Base-by-base conservation (phyloP, 2,888 invertebrate genomes). In the Melipona beecheii region DNA sequence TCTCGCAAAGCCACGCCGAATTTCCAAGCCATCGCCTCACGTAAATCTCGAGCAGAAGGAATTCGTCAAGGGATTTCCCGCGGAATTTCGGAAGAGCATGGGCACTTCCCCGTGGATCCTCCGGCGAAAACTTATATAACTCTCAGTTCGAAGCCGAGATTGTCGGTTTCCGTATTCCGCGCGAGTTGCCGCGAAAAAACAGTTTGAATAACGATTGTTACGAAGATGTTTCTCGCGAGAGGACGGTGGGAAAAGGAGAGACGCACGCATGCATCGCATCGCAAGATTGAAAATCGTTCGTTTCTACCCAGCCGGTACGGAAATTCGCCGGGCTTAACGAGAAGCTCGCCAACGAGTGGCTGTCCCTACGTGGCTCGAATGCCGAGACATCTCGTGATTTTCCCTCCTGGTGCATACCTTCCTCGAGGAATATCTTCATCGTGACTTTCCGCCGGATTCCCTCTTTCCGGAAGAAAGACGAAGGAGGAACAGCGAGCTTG, bases 301-400 rank as follows among this genome's bases (percentile, higher is more conserved):
- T 68, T 78, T 69, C 64, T 56, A 50, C 27, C 19, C 54, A 66
- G 64, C 58, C 62, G 54, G n/a, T n/a, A 54, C 56, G 24, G 71
- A 84, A 84, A 79, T 84, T 80, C 80, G 75, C 69, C 73, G 69
- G 66, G 82, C 82, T 85, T 86, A 86, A 86, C 86, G 86, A 86
- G 86, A 82, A 82, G 73, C 85, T 75, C 75, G 70, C 71, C 78
- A 79, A 75, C 85, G 74, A 77, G 82, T 82, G 77, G 73, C 79
- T 82, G 64, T n/a, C 74, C 68, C 75, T 86, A 86, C 86, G 86
- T 86, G 86, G 82, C 68, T 3, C 60, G 86, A 86, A 85, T 86
- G 15, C 68, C 71, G 68, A 85, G 9, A 36, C 50, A 27, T 21
- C 69, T 81, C 81, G 78, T 78, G 81, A 86, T 78, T 86, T 85